These are phyloP conservation scores for Reticulitermes lucifugus DNA, from an alignment of 2,888 invertebrate genomes.

Conservation along the genomic window DNA sequence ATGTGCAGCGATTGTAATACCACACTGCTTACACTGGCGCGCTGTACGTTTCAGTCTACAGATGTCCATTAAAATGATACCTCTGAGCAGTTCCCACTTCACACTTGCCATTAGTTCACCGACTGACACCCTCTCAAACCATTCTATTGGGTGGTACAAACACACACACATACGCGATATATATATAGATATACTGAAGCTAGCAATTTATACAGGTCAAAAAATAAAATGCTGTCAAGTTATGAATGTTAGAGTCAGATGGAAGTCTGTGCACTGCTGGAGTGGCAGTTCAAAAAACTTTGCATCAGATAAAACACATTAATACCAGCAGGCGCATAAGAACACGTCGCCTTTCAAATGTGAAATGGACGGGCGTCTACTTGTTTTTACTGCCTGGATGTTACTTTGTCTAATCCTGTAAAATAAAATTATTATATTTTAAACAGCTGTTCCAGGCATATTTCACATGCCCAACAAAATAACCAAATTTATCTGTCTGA, in stretches of 20 bases:
- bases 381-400: neutral
- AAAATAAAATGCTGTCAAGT: neutral
- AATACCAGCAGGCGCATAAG: constrained; percentile 32
- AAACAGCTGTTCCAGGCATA: neutral
- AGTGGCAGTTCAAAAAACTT: neutral
- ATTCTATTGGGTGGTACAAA: neutral
- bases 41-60: neutral
- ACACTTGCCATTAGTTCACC: neutral
- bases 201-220: neutral
- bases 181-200: neutral
- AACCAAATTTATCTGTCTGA: neutral
- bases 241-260: neutral
- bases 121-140: no score
- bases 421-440: neutral
- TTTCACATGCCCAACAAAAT: neutral
- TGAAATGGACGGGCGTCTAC: neutral
- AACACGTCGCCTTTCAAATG: neutral
- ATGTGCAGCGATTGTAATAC: no score
- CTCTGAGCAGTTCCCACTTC: neutral
- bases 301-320: constrained; percentile 36
- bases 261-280: neutral
- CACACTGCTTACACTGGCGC: no score
- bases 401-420: neutral
- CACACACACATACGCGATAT: neutral
- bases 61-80: constrained; percentile 7